These are phyloP conservation scores for Emydocephalus ijimae DNA, from an alignment of 2,113 vertebrate genomes.

Conservation along the genomic window DNA sequence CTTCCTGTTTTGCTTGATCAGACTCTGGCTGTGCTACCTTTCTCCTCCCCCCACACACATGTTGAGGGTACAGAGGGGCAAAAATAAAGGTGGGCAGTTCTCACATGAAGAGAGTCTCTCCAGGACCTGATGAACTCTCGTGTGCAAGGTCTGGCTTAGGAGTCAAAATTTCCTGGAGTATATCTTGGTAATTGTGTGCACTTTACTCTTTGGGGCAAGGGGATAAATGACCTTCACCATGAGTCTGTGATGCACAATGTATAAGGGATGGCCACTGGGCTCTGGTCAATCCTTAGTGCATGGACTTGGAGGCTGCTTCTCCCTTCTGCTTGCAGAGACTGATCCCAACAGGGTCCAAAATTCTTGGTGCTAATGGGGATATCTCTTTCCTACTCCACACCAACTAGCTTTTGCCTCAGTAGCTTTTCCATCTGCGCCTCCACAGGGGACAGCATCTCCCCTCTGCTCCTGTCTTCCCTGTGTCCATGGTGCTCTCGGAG, in stretches of 20 bases:
- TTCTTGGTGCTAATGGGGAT: slow-evolving; percentile 31
- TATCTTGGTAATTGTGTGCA: slow-evolving; percentile 11
- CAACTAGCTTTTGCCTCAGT: neutral
- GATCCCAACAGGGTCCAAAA: slow-evolving; percentile 25
- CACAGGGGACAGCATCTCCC: slow-evolving; percentile 5
- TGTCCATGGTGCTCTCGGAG: slow-evolving; percentile 24
- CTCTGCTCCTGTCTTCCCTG: slow-evolving; percentile 22
- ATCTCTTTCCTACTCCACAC: neutral
- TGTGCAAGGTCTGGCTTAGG: slow-evolving; percentile 24
- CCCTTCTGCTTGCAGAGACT: neutral
- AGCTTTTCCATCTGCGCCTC: neutral
- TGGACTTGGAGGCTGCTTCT: neutral
- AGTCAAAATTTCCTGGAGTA: neutral
- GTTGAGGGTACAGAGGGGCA: neutral
- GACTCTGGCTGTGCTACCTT: slow-evolving; percentile 77
- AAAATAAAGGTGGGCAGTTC: neutral
- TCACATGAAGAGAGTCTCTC: neutral
- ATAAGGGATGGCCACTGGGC: neutral
- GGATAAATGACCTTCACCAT: neutral
- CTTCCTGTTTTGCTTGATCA: slow-evolving; percentile 82
- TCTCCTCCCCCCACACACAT: slow-evolving; percentile 39
- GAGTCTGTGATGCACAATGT: neutral
- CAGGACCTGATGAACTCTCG: neutral
- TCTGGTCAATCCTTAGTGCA: neutral
- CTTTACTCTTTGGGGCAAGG: neutral